Percentiles rank a stretch among this genome's conserved stretches.
Evolutionary conservation across 2,797 vertebrate species (phyloP).

Genomic region (Esox lucius): DNA sequence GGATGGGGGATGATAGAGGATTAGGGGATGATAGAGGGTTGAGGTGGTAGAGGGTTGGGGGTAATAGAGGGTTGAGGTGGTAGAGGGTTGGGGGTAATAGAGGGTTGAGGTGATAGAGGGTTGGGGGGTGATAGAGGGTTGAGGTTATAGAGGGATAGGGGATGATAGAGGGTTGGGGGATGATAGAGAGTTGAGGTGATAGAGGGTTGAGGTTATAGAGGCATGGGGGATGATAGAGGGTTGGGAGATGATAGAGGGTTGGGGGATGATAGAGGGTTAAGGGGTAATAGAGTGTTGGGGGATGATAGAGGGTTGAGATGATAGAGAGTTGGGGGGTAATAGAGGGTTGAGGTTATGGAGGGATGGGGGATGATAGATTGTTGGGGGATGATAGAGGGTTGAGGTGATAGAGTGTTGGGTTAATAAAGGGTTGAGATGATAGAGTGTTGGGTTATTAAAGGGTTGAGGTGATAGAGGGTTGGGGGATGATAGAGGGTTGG

Average conservation of each 20-base stretch:
- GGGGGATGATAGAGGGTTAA: too few species aligned
- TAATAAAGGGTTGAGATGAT: conserved; percentile 41
- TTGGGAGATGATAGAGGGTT: conserved; percentile 55
- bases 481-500: conserved; percentile 26
- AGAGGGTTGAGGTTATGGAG: too few species aligned
- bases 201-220: neutral
- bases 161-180: too few species aligned
- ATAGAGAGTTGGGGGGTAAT: too few species aligned
- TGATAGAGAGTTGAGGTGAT: too few species aligned
- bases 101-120: conserved; percentile 36
- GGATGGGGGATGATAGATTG: too few species aligned
- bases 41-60: conserved; percentile 40
- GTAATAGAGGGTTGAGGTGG: conserved; percentile 52
- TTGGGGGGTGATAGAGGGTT: too few species aligned
- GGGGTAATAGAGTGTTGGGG: conserved; percentile 22
- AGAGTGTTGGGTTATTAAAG: conserved; percentile 55
- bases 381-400: too few species aligned
- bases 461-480: too few species aligned
- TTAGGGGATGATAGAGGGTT: conserved; percentile 55
- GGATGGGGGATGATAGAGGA: conserved; percentile 55
- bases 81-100: conserved; percentile 50
- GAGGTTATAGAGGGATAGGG: too few species aligned
- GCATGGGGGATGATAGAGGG: conserved; percentile 55
- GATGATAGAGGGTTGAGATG: too few species aligned
- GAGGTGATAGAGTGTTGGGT: neutral